Percentiles rank a stretch among this genome's conserved stretches.
Conservation (phyloP, 2,888 invertebrate genomes). For the Lepidochrysops patricia region DNA sequence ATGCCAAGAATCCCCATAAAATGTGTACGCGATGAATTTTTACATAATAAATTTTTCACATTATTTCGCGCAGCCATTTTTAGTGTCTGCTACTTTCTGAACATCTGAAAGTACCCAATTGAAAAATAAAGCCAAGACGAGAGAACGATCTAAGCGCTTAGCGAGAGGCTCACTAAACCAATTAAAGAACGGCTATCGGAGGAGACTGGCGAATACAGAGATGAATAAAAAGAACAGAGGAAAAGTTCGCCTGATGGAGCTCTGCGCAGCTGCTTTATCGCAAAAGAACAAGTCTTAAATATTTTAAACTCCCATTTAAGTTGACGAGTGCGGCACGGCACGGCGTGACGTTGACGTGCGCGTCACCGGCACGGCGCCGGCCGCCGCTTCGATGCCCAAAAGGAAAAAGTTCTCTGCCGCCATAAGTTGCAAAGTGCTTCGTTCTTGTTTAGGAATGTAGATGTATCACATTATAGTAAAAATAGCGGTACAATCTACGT, state of each 20-base stretch:
- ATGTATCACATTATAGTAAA: neutral
- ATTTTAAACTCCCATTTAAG: conserved; percentile 4
- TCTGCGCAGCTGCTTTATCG: conserved; percentile 32
- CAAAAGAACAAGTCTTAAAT: conserved; percentile 8
- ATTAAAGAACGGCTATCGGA: conserved; percentile 44
- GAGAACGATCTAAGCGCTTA: conserved; percentile 6
- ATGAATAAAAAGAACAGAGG: conserved; percentile 37
- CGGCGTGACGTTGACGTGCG: neutral
- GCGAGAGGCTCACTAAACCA: conserved; percentile 30
- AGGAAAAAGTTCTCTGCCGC: neutral
- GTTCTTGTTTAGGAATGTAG: neutral
- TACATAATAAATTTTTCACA: neutral
- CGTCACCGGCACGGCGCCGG: neutral
- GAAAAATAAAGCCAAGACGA: neutral
- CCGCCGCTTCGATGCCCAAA: neutral
- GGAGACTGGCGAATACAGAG: conserved; percentile 34
- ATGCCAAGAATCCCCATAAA: neutral
- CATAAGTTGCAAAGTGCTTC: neutral
- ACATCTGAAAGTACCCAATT: neutral
- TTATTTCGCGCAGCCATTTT: neutral
- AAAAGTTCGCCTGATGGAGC: conserved; percentile 36
- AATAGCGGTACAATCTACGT: neutral
- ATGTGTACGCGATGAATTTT: neutral
- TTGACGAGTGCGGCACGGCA: neutral
- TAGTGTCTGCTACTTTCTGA: neutral